A percentile compares a stretch with the other conserved stretches of the same genome.
Conservation (phyloP, 2,113 vertebrate species). For the Chionodraco myersi region DNA sequence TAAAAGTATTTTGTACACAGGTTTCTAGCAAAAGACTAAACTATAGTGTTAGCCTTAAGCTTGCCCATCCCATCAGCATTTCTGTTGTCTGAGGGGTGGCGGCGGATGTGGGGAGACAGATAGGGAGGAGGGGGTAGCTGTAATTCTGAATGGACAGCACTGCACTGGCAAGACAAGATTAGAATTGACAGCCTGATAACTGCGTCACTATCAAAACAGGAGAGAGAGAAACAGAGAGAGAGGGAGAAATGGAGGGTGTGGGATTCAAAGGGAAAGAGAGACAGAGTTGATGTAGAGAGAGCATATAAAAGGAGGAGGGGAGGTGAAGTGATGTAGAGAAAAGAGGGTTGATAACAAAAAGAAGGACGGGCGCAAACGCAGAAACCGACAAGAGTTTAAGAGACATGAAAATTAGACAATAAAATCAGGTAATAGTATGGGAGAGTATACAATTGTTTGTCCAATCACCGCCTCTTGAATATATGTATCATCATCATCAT, state of each 20-base stretch:
- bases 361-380: constrained; percentile 19
- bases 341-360: constrained; percentile 46
- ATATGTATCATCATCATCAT: constrained; percentile 53
- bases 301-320: constrained; percentile 43
- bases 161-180: constrained; percentile 81
- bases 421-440: constrained; percentile 56
- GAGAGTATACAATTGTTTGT: constrained; percentile 45
- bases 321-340: constrained; percentile 48
- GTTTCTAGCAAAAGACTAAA: constrained; percentile 60
- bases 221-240: constrained; percentile 42
- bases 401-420: constrained; percentile 67
- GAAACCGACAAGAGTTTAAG: constrained; percentile 39
- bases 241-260: constrained; percentile 16
- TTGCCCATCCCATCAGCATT: constrained; percentile 70
- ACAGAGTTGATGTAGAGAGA: constrained; percentile 54
- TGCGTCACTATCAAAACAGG: constrained; percentile 81
- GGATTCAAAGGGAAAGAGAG: constrained; percentile 37
- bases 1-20: constrained; percentile 54
- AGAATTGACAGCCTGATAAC: constrained; percentile 83
- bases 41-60: constrained; percentile 58
- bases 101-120: constrained; percentile 39
- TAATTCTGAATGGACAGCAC: constrained; percentile 81
- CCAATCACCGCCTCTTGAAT: constrained; percentile 52
- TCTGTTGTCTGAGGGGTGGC: constrained; percentile 65
- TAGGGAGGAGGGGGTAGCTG: constrained; percentile 53